Percentiles rank a stretch among this genome's conserved stretches.
These are phyloP conservation scores for Glandiceps talaboti DNA, from an alignment of 53 echinoderm and acorn worm species.

Conservation along the genomic window DNA sequence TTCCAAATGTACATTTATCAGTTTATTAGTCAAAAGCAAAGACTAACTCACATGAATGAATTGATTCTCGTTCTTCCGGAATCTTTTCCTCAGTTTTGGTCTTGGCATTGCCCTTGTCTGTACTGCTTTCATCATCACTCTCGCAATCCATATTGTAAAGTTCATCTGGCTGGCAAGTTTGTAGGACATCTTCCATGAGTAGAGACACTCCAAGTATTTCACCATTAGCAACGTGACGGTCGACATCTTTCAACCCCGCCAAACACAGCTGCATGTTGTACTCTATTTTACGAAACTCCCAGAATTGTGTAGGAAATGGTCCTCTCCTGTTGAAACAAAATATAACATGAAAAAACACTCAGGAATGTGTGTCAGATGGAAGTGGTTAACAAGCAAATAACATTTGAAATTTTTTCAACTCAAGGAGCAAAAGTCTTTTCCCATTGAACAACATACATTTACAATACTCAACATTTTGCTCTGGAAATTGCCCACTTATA, in stretches of 20 bases:
- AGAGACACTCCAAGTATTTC: constrained; percentile 95
- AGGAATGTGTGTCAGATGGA: too few species aligned
- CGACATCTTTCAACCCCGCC: constrained; percentile 87
- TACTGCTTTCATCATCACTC: constrained; percentile 59
- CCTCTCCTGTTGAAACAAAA: constrained; percentile 43
- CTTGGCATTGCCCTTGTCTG: constrained; percentile 8
- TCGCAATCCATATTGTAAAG: constrained; percentile 49
- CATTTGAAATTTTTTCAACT: too few species aligned
- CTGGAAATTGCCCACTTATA: too few species aligned
- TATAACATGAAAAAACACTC: too few species aligned
- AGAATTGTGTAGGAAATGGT: constrained; percentile 70
- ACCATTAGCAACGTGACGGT: constrained; percentile 92
- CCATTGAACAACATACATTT: too few species aligned
- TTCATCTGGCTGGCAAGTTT: constrained; percentile 78
- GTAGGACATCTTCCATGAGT: constrained; percentile 92
- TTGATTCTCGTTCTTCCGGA: constrained; percentile 26
- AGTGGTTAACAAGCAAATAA: too few species aligned
- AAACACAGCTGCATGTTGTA: constrained; percentile 91
- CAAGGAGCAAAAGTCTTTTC: too few species aligned
- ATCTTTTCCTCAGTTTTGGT: constrained; percentile 15
- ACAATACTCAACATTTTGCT: too few species aligned
- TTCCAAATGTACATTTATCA: too few species aligned
- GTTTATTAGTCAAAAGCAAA: too few species aligned
- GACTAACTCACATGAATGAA: background rate
- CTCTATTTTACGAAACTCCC: constrained; percentile 81